These are phyloP conservation scores for Parochlus steinenii DNA, from an alignment of 2,888 invertebrate genomes.

Conservation along the genomic window DNA sequence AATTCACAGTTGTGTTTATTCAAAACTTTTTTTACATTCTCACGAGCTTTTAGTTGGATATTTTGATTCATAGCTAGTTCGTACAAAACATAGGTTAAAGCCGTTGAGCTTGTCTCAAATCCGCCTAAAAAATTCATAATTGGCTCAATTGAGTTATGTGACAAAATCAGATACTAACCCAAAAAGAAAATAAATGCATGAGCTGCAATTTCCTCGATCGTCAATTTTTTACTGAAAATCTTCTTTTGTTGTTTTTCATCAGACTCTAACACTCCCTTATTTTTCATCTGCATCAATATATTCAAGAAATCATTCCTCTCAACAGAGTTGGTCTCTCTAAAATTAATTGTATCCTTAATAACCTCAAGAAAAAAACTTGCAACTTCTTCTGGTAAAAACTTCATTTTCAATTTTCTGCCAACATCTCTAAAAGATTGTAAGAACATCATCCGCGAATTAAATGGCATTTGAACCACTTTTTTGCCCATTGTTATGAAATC, in stretches of 20 bases:
- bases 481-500: constrained; percentile 21
- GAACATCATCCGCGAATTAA: constrained; percentile 5
- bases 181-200: constrained; percentile 19
- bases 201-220: constrained; percentile 24
- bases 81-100: constrained; percentile 28
- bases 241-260: constrained; percentile 15
- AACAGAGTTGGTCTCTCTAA: constrained; percentile 32
- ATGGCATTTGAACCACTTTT: constrained; percentile 10
- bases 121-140: too few relatives aligned
- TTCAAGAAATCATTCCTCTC: constrained; percentile 38
- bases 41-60: constrained; percentile 24
- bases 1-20: constrained; percentile 21
- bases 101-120: constrained; percentile 30
- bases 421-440: constrained; percentile 4
- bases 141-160: too few relatives aligned
- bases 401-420: constrained; percentile 8
- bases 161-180: too few relatives aligned
- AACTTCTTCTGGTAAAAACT: constrained; percentile 7
- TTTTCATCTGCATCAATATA: constrained; percentile 33
- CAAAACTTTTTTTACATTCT: constrained; percentile 25
- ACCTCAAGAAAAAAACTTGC: constrained; percentile 32
- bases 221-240: constrained; percentile 9
- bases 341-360: constrained; percentile 32
- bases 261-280: constrained; percentile 24
- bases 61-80: constrained; percentile 28